Evolutionary conservation across 2,888 invertebrate species (phyloP).

Genomic region (Aricia artaxerxes): DNA sequence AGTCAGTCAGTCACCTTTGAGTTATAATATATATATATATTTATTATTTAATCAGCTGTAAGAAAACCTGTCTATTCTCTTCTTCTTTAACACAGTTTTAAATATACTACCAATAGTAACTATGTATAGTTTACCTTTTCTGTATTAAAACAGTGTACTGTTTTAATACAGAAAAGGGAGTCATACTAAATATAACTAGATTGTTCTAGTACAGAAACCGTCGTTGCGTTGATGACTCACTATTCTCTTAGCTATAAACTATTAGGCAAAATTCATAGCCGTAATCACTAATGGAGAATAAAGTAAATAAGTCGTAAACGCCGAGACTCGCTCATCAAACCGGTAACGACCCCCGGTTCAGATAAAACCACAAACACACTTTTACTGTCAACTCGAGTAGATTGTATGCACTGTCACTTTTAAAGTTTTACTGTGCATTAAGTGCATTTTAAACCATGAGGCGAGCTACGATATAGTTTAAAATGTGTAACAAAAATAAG

Average conservation of each 20-base stretch:
- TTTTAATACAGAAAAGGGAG: too few relatives aligned
- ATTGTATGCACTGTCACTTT: conserved; percentile 18
- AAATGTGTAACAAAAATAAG: too few relatives aligned
- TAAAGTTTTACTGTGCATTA: not conserved
- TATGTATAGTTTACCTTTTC: too few relatives aligned
- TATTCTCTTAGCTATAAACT: not conserved
- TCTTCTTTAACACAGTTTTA: too few relatives aligned
- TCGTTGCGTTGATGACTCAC: not conserved
- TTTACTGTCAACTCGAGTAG: conserved; percentile 44
- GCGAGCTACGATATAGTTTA: too few relatives aligned
- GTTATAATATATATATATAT: too few relatives aligned
- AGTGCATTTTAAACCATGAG: not conserved
- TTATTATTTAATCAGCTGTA: too few relatives aligned
- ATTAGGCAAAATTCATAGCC: conserved; percentile 27
- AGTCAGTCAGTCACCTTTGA: too few relatives aligned
- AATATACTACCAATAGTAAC: too few relatives aligned
- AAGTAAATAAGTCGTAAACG: conserved; percentile 13
- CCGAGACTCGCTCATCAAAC: conserved; percentile 52
- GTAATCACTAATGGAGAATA: conserved; percentile 38
- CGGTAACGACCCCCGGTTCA: conserved; percentile 56
- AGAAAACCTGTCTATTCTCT: too few relatives aligned
- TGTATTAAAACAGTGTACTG: too few relatives aligned
- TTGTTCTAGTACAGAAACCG: not conserved
- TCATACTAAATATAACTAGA: too few relatives aligned
- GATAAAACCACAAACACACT: conserved; percentile 52